phyloP scores from a whole-genome alignment of 2,888 invertebrate genomes.

The Drosophila macrospina region DNA sequence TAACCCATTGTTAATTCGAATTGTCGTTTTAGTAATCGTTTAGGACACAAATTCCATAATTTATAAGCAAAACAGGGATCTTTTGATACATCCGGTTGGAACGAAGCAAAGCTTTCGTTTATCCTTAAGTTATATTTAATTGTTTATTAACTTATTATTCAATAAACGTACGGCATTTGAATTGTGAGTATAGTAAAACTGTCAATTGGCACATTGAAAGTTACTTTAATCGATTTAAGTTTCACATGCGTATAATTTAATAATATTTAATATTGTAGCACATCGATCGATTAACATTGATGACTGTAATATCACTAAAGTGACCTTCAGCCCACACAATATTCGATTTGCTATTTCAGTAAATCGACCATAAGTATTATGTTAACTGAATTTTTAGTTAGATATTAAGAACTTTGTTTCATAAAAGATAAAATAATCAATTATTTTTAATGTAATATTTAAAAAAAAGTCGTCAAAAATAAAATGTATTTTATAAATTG shows the following conservation, averaged over 20 bases:
- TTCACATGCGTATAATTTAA: conserved; percentile 9
- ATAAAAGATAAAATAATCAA: conserved; percentile 1
- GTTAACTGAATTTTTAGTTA: conserved; percentile 15
- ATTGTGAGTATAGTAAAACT: not conserved
- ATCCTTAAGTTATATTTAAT: conserved; percentile 30
- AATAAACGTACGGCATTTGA: conserved; percentile 12
- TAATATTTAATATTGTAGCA: not conserved
- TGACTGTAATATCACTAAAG: conserved; percentile 53
- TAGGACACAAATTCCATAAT: conserved; percentile 68
- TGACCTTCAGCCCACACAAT: conserved; percentile 47
- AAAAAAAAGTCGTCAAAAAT: not conserved
- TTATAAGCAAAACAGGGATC: conserved; percentile 48
- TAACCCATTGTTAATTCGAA: conserved; percentile 41
- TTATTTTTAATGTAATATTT: not conserved
- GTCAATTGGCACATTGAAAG: conserved; percentile 8
- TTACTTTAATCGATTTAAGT: conserved; percentile 7
- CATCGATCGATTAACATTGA: conserved; percentile 16
- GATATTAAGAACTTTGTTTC: conserved; percentile 1
- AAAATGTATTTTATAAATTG: conserved; percentile 3
- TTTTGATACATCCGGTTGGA: conserved; percentile 13
- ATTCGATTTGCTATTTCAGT: conserved; percentile 11
- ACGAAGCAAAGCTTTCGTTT: conserved; percentile 55
- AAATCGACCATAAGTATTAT: conserved; percentile 35
- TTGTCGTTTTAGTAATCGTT: conserved; percentile 22
- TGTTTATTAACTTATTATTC: conserved; percentile 17